Evolutionary conservation across 2,797 vertebrate genomes (phyloP), one percentile per base, ranked within the genome.

Genomic region (Sus cebifrons): DNA sequence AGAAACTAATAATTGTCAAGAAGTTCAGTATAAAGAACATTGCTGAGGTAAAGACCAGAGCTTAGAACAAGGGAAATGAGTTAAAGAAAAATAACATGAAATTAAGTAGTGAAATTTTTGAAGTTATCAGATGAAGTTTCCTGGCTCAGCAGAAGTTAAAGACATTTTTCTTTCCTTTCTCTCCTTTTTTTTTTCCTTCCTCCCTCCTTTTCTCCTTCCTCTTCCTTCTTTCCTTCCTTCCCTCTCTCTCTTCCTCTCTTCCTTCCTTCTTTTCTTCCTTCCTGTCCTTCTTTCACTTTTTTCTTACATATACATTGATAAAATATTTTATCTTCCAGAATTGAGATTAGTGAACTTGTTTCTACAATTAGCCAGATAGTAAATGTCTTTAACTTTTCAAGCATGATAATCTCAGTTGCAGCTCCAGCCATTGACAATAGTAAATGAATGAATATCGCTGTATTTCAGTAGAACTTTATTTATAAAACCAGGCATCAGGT

Each of bases 401-500:
- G 25, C 11, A 8, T 54, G 23, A 13, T 3, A 16, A 0, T 89
- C 56, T 94, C 15, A 3, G 4, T 7, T 82, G n/a, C 1, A 60
- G 62, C 54, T 65, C 40, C 3, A 44, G 36, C 12, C 10, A 0
- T 64, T 54, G 64, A 49, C 5, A 77, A 25, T 13, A 25, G 12
- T 79, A 44, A 70, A 56, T 13, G 21, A 95, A 52, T 60, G 40
- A 21, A 0, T 3, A 13, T 49, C 56, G 1, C 14, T 88, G 1
- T 81, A 67, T 90, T 90, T n/a, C n/a, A 86, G 3, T 86, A 90
- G 82, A 94, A 56, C 32, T 85, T 92, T 85, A 62, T 87, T 85
- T 78, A 65, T 5, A 84, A 94, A 96, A 77, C 10, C 16, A 67
- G 18, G 54, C 11, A 75, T 11, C 6, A 79, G 54, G 1, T 88